phyloP scores from a whole-genome alignment of 2,888 invertebrate genomes.

The Agrotis ipsilon region DNA sequence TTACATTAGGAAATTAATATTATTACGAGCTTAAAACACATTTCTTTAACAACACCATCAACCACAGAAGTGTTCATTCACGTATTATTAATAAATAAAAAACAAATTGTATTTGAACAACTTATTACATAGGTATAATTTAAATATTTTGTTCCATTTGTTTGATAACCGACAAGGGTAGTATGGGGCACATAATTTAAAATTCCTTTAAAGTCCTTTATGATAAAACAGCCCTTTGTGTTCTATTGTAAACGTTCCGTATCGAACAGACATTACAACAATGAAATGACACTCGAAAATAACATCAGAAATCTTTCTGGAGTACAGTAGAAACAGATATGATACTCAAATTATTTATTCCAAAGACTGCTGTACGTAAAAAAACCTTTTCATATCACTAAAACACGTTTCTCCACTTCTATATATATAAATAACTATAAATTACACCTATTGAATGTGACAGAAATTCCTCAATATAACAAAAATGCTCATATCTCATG shows the following conservation, averaged over 20 bases:
- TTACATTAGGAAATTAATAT: no score
- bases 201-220: slow-evolving; percentile 29
- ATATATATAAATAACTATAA: slow-evolving; percentile 49
- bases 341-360: slow-evolving; percentile 27
- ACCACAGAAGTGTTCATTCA: neutral
- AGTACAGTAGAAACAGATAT: slow-evolving; percentile 16
- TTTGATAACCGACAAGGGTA: slow-evolving; percentile 13
- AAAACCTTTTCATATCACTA: slow-evolving; percentile 23
- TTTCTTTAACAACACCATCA: neutral
- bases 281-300: slow-evolving; percentile 48
- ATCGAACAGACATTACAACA: slow-evolving; percentile 42
- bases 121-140: neutral
- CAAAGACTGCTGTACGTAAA: slow-evolving; percentile 14
- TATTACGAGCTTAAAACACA: no score
- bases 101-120: neutral
- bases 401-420: slow-evolving; percentile 37
- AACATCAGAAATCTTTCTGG: slow-evolving; percentile 39
- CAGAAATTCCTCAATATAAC: slow-evolving; percentile 36
- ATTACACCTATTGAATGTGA: slow-evolving; percentile 41
- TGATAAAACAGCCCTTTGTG: slow-evolving; percentile 28
- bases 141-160: slow-evolving; percentile 9
- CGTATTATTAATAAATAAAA: no score
- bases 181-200: slow-evolving; percentile 29
- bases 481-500: slow-evolving; percentile 55
- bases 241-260: slow-evolving; percentile 28